phyloP scores from a whole-genome alignment of 2,888 invertebrate species.

The Cheiracanthium punctorium region DNA sequence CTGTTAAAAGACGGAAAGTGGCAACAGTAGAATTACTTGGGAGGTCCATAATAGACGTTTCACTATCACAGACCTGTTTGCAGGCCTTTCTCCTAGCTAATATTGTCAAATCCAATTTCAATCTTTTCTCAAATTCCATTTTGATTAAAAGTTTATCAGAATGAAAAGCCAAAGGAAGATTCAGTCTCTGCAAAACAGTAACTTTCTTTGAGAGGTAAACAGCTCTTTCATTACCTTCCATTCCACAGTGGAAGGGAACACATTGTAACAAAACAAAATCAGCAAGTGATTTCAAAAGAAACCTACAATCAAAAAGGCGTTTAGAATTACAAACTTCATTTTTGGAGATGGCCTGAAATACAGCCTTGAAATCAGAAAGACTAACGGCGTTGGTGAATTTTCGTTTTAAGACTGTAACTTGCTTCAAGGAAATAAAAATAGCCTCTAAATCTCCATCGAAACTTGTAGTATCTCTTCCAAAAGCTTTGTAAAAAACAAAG shows the following conservation, averaged over 20 bases:
- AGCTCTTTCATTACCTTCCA: too few relatives aligned
- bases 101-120: too few relatives aligned
- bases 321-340: background rate
- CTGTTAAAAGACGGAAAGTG: background rate
- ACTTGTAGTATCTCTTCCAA: background rate
- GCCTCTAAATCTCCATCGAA: background rate
- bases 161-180: too few relatives aligned
- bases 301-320: too few relatives aligned
- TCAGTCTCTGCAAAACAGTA: background rate
- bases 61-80: too few relatives aligned
- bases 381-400: too few relatives aligned
- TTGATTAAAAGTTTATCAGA: too few relatives aligned
- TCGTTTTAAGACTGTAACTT: too few relatives aligned
- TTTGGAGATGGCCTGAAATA: background rate
- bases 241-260: too few relatives aligned
- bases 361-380: background rate
- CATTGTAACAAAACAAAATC: background rate
- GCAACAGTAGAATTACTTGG: background rate
- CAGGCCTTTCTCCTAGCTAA: too few relatives aligned
- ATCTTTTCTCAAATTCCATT: too few relatives aligned
- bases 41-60: too few relatives aligned
- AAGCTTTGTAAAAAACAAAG: background rate
- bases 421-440: background rate
- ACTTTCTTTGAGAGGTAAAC: background rate
- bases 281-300: background rate